A percentile compares a stretch with the other conserved stretches of the same genome.
These are phyloP conservation scores for Syngnathus floridae DNA, from an alignment of 2,113 vertebrate species.

Conservation along the genomic window DNA sequence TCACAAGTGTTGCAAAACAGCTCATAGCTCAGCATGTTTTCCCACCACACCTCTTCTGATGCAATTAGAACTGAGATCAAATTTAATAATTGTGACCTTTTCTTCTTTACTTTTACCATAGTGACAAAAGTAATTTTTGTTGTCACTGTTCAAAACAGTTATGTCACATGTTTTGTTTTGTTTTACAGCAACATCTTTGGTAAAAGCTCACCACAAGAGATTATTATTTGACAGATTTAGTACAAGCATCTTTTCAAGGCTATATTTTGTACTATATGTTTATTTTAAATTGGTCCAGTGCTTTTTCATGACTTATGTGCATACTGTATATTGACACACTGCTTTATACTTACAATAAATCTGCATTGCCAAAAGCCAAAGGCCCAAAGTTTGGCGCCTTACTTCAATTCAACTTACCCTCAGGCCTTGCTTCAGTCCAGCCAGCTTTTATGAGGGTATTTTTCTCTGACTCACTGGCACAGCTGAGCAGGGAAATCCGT, in stretches of 20 bases:
- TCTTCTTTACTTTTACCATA: neutral
- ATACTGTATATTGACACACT: conserved; percentile 14
- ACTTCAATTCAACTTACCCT: conserved; percentile 48
- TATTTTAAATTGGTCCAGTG: too few species aligned
- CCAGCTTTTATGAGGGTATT: conserved; percentile 49
- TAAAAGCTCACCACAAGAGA: too few species aligned
- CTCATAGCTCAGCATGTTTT: conserved; percentile 21
- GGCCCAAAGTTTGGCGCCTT: conserved; percentile 47
- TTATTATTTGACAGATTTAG: too few species aligned
- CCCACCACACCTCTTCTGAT: conserved; percentile 31
- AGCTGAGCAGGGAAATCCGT: conserved; percentile 67
- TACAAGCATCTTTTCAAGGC: too few species aligned
- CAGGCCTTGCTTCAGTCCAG: conserved; percentile 38
- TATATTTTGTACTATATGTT: too few species aligned
- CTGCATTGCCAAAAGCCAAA: conserved; percentile 37
- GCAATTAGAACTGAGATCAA: conserved; percentile 7
- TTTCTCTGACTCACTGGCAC: conserved; percentile 65
- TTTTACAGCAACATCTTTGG: too few species aligned
- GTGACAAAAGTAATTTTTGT: too few species aligned
- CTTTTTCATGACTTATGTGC: conserved; percentile 4
- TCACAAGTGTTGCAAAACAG: conserved; percentile 34
- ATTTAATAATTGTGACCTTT: conserved; percentile 1
- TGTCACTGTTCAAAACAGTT: too few species aligned
- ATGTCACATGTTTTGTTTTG: too few species aligned
- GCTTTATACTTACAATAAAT: conserved; percentile 29